Evolutionary conservation across 2,113 vertebrate genomes (phyloP).

Genomic region (Heloderma charlesbogerti): DNA sequence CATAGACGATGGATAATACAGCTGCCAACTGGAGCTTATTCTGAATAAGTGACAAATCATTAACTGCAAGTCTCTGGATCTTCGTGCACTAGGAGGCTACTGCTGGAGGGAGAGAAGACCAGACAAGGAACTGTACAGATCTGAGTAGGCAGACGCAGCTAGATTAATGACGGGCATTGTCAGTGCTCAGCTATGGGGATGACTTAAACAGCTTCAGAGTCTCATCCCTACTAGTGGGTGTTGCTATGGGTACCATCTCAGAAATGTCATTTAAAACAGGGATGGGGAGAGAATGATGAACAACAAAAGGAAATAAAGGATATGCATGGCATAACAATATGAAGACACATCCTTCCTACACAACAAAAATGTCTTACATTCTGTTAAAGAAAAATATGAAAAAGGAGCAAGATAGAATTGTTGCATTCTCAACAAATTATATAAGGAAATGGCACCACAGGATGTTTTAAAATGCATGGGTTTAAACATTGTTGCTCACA

Average conservation of each 20-base stretch:
- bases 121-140: conserved; percentile 64
- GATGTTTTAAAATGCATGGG: conserved; percentile 8
- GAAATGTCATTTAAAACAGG: conserved; percentile 70
- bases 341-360: conserved; percentile 62
- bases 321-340: conserved; percentile 58
- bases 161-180: conserved; percentile 76
- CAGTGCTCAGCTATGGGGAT: conserved; percentile 54
- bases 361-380: conserved; percentile 41
- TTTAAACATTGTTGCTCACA: conserved; percentile 14
- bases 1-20: conserved; percentile 72
- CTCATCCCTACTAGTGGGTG: conserved; percentile 63
- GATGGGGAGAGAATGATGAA: conserved; percentile 66
- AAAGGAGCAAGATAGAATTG: conserved; percentile 46
- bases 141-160: conserved; percentile 62
- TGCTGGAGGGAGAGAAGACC: conserved; percentile 67
- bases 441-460: conserved; percentile 48
- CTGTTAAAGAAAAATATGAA: conserved; percentile 42
- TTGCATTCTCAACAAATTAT: conserved; percentile 64
- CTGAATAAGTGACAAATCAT: conserved; percentile 78
- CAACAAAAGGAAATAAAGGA: conserved; percentile 63
- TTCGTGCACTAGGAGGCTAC: conserved; percentile 59
- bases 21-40: conserved; percentile 69
- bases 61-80: conserved; percentile 74
- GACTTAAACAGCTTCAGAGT: conserved; percentile 52
- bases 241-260: conserved; percentile 82